Conservation (phyloP, 2,888 invertebrate species). For the Drosophila pseudotalamancana region DNA sequence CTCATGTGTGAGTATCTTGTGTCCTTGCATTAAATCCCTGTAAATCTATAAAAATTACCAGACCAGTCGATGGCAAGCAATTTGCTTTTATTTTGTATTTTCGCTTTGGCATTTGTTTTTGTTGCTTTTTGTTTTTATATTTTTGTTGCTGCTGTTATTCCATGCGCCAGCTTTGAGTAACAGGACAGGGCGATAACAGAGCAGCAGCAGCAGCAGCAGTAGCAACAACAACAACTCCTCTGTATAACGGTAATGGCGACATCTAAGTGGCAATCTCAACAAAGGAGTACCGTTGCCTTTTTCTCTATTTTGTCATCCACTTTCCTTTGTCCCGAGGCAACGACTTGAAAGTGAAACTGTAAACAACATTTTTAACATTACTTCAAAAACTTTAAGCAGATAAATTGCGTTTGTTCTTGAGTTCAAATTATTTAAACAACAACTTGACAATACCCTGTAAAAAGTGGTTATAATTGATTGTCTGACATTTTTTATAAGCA, state of each 20-base stretch:
- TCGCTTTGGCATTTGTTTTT: constrained; percentile 12
- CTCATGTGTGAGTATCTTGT: neutral
- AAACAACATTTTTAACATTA: constrained; percentile 35
- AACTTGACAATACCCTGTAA: neutral
- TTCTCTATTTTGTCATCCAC: constrained; percentile 32
- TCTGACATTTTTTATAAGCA: too few species aligned
- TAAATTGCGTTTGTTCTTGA: constrained; percentile 3
- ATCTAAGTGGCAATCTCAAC: constrained; percentile 50
- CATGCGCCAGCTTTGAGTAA: constrained; percentile 34
- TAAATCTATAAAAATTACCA: constrained; percentile 79
- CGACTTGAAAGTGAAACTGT: constrained; percentile 49
- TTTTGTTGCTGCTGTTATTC: neutral
- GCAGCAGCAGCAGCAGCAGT: constrained; percentile 11
- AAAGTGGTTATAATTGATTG: too few species aligned
- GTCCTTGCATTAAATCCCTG: constrained; percentile 58
- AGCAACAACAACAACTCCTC: constrained; percentile 1
- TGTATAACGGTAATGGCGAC: constrained; percentile 13
- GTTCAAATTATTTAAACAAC: constrained; percentile 1
- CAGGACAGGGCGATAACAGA: constrained; percentile 38
- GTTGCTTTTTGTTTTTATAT: neutral
- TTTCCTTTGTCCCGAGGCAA: constrained; percentile 39
- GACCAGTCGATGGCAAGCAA: constrained; percentile 52
- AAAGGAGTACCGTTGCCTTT: constrained; percentile 38
- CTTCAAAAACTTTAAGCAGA: constrained; percentile 39
- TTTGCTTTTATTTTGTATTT: constrained; percentile 39